These are phyloP conservation scores for Gari tellinella DNA, from an alignment of 2,888 invertebrate species.

Conservation along the genomic window DNA sequence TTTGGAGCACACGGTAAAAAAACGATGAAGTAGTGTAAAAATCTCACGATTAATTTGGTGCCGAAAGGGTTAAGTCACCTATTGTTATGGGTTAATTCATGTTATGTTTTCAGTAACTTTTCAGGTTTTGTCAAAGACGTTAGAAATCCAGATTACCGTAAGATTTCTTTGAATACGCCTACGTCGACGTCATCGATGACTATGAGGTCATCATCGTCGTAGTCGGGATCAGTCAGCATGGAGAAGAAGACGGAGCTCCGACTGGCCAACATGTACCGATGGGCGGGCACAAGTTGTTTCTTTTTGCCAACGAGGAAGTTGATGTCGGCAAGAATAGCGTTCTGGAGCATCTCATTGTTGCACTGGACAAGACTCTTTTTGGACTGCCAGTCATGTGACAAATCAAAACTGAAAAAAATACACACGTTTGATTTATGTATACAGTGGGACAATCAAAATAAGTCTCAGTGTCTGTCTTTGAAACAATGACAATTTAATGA, in stretches of 20 bases:
- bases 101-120: neutral
- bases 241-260: conserved; percentile 15
- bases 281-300: conserved; percentile 1
- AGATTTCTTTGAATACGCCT: conserved; percentile 6
- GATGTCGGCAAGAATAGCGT: conserved; percentile 40
- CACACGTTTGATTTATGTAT: too few species aligned
- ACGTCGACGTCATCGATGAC: conserved; percentile 8
- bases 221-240: neutral
- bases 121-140: neutral
- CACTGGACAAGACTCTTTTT: conserved; percentile 35
- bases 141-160: conserved; percentile 18
- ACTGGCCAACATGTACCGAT: conserved; percentile 18
- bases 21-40: too few species aligned
- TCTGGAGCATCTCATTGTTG: conserved; percentile 38
- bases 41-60: too few species aligned
- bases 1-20: too few species aligned
- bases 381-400: conserved; percentile 49
- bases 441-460: too few species aligned
- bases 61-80: too few species aligned
- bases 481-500: too few species aligned
- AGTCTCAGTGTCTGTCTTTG: too few species aligned
- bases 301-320: conserved; percentile 32
- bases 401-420: conserved; percentile 26
- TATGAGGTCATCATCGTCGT: neutral
- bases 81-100: too few species aligned